These are phyloP conservation scores for Ageneiosus marmoratus DNA, from an alignment of 2,113 vertebrate species.

Conservation along the genomic window DNA sequence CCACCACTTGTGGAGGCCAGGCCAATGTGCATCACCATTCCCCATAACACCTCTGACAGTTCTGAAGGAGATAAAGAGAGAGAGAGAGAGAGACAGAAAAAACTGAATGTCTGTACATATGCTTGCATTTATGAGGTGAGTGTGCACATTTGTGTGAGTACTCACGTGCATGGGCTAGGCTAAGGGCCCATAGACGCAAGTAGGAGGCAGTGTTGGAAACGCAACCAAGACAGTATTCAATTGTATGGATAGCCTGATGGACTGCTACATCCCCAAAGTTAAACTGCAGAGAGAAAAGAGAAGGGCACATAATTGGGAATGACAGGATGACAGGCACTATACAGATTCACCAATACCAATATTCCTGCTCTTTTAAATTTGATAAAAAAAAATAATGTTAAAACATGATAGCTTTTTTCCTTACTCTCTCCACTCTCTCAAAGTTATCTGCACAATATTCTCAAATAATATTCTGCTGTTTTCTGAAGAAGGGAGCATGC, in stretches of 20 bases:
- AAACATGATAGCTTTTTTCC: not conserved
- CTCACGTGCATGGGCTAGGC: constrained; percentile 96
- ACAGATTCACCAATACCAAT: not conserved
- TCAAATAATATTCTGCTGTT: not conserved
- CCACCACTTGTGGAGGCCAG: constrained; percentile 59
- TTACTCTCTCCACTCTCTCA: not conserved
- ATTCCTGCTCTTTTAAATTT: not conserved
- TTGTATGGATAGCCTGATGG: constrained; percentile 97
- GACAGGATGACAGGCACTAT: not conserved
- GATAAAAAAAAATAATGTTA: not conserved
- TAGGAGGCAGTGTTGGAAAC: constrained; percentile 98
- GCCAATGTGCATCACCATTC: constrained; percentile 63
- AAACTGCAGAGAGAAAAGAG: constrained; percentile 77
- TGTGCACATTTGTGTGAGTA: not conserved
- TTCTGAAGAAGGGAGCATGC: not conserved
- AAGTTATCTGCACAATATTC: not conserved
- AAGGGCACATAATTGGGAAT: not conserved
- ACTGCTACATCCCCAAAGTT: constrained; percentile 91
- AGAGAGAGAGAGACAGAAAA: not conserved
- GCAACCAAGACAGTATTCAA: constrained; percentile 97
- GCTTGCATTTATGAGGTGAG: not conserved
- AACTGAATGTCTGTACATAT: not conserved
- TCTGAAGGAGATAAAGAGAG: constrained; percentile 34
- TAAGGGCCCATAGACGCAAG: constrained; percentile 95
- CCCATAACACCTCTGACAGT: constrained; percentile 45